phyloP scores from a whole-genome alignment of 2,113 vertebrate genomes.

The Pedetes capensis region DNA sequence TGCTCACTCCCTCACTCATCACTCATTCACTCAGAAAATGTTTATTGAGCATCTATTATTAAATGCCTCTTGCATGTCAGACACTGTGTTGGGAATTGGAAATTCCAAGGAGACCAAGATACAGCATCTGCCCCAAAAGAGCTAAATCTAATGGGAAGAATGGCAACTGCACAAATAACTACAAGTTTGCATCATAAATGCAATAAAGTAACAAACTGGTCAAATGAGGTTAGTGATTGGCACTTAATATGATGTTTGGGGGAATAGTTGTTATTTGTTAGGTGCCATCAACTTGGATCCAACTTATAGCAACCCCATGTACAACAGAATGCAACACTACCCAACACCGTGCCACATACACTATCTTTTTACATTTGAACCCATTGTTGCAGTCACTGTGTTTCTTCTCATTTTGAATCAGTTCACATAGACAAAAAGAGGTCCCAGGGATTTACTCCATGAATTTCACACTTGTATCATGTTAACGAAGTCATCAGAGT shows the following conservation, averaged over 20 bases:
- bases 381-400: too few species aligned
- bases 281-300: too few species aligned
- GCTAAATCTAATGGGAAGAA: not conserved
- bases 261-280: too few species aligned
- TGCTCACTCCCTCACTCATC: not conserved
- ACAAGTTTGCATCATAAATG: too few species aligned
- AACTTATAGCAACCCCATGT: too few species aligned
- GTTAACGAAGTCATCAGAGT: not conserved
- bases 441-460: too few species aligned
- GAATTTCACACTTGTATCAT: not conserved
- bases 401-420: too few species aligned
- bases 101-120: not conserved
- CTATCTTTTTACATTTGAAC: too few species aligned
- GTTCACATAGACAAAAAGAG: too few species aligned
- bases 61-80: not conserved
- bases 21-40: slow-evolving; percentile 10
- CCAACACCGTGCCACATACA: too few species aligned
- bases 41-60: slow-evolving; percentile 1
- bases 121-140: not conserved
- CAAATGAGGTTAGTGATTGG: not conserved
- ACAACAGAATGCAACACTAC: too few species aligned
- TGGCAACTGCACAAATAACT: not conserved
- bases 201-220: not conserved
- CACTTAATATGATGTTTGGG: not conserved
- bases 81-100: not conserved